Evolutionary conservation across 2,113 vertebrate species (phyloP).

Genomic region (Machaerirhynchus nigripectus): DNA sequence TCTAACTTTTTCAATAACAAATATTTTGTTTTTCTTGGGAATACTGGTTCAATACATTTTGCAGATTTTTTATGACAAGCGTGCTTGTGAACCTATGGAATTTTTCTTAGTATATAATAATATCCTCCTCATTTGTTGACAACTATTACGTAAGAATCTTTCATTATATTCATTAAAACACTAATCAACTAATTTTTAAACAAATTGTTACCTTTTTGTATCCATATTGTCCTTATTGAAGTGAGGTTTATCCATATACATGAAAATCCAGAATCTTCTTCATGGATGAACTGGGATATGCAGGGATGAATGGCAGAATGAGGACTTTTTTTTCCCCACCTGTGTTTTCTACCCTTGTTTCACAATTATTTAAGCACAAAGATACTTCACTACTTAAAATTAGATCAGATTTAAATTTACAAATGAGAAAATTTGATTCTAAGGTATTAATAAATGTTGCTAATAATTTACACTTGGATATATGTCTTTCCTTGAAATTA

Average conservation of each 20-base stretch:
- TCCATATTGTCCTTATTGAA: background rate
- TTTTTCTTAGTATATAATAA: background rate
- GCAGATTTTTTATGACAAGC: background rate
- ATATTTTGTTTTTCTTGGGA: background rate
- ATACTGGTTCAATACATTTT: background rate
- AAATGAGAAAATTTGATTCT: background rate
- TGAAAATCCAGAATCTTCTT: background rate
- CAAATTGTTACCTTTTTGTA: background rate
- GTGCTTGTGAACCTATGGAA: background rate
- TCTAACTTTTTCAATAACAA: background rate
- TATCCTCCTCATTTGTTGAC: background rate
- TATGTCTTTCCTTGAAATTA: background rate
- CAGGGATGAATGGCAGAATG: background rate
- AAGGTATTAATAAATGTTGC: background rate
- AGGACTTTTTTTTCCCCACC: background rate
- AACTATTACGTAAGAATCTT: fast-evolving
- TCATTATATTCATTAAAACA: background rate
- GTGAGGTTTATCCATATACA: fast-evolving
- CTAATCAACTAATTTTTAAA: background rate
- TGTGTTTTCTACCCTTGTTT: background rate
- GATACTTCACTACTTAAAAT: background rate
- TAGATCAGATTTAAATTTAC: background rate
- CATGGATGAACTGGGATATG: background rate
- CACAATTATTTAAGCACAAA: background rate
- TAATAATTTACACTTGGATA: background rate